These are phyloP conservation scores for Galeruca laticollis DNA, from an alignment of 2,888 invertebrate genomes.

Conservation along the genomic window DNA sequence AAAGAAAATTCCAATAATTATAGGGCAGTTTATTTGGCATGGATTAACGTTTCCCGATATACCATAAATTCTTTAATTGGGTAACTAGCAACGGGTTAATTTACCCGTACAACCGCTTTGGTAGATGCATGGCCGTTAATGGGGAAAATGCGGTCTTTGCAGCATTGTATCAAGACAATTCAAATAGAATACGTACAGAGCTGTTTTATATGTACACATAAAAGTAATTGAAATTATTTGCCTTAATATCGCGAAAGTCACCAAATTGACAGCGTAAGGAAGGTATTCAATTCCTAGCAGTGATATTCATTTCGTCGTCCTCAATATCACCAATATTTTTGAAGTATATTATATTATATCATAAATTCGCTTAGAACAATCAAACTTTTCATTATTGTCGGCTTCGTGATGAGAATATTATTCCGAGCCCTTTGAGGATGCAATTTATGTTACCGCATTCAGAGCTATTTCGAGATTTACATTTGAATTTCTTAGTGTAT, in stretches of 20 bases:
- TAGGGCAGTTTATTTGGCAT: slow-evolving; percentile 26
- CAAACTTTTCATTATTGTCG: no score
- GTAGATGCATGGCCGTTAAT: slow-evolving; percentile 46
- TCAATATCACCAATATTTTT: no score
- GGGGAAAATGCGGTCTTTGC: slow-evolving; percentile 32
- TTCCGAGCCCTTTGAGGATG: no score
- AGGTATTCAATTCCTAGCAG: no score
- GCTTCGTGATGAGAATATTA: no score
- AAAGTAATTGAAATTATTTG: background rate
- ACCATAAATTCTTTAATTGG: slow-evolving; percentile 54
- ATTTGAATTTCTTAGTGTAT: no score
- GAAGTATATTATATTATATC: no score
- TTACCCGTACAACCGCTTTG: slow-evolving; percentile 45
- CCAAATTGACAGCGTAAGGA: background rate
- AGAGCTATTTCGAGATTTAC: no score
- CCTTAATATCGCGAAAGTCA: background rate
- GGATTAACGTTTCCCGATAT: slow-evolving; percentile 41
- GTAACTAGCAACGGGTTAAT: slow-evolving; percentile 52
- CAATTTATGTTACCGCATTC: no score
- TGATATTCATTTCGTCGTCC: no score
- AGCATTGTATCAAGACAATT: slow-evolving; percentile 10
- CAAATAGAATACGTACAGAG: slow-evolving; percentile 1
- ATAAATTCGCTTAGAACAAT: no score
- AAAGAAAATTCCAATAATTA: slow-evolving; percentile 30
- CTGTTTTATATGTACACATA: background rate